Evolutionary conservation across 2,797 vertebrate genomes (phyloP), one percentile per base, ranked within the genome.

Genomic region (Hyperoplus lanceolatus): DNA sequence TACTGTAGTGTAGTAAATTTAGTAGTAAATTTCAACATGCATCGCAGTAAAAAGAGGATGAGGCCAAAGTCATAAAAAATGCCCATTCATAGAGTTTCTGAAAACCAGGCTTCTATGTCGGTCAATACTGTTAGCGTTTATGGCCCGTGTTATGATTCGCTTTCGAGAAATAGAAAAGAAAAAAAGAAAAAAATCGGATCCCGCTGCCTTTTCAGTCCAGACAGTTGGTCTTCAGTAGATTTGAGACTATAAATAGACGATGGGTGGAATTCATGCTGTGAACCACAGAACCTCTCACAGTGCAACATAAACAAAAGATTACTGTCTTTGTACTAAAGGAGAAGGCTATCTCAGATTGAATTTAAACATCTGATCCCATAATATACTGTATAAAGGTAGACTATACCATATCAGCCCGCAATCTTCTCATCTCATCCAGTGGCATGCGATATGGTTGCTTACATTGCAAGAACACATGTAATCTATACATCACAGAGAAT

Each of bases 121-220:
- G 86, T 91, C 91, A 84, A 87, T 91, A 88, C 51, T 74, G 79
- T 80, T 79, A 72, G 81, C 75, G 38, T 92, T 90, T 91, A 92
- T 75, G 75, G 70, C 51, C 72, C n/a, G 10, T 65, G 80, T 87
- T 91, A 81, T 84, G 84, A 89, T 86, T 84, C 6, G 67, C 73
- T 87, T 81, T 81, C 8, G 29, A 63, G 60, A 49, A 50, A 29
- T 29, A 29, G 29, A 29, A 29, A 29, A 29, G 29, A 29, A 29
- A 29, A 29, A 29, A 29, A 42, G 9, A 63, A 81, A 62, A 75
- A 80, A 70, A 81, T 66, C 53, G 68, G 59, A 84, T 82, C 83
- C 76, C 41, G 45, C 77, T 55, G 79, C 80, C 3, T 84, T 82
- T 77, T 72, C 65, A 42, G 71, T 65, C 77, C 79, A 77, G 80